Conservation (phyloP, 2,797 vertebrate species). For the Apodemus agrarius region DNA sequence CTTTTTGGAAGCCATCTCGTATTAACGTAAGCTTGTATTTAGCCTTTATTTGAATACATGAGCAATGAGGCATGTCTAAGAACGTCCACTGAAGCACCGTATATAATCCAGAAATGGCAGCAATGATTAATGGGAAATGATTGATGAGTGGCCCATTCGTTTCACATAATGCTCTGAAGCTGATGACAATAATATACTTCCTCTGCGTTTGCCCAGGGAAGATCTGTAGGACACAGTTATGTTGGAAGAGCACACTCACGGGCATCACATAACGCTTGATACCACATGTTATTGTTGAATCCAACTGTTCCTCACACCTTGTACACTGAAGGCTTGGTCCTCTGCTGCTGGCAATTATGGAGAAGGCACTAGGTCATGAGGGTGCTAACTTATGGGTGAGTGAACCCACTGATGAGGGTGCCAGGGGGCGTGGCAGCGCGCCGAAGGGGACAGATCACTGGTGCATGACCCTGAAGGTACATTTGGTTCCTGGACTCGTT, state of each 20-base stretch:
- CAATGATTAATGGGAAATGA: constrained; percentile 19
- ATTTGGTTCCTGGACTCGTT: neutral
- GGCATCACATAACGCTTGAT: neutral
- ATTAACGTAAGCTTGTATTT: constrained; percentile 25
- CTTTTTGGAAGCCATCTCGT: constrained; percentile 6
- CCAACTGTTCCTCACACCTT: neutral
- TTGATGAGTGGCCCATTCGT: neutral
- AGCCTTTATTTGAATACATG: neutral
- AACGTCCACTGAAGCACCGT: neutral
- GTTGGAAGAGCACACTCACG: neutral
- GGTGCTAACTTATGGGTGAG: neutral
- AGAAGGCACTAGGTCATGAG: neutral
- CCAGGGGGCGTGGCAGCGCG: too few species aligned
- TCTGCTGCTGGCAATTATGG: neutral
- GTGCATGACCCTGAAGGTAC: too few species aligned
- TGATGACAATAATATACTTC: constrained; percentile 13
- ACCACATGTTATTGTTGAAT: neutral
- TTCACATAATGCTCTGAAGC: constrained; percentile 18
- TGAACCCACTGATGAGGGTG: neutral
- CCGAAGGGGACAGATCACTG: neutral
- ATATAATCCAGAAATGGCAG: constrained; percentile 6
- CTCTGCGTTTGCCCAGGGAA: neutral
- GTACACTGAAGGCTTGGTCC: neutral
- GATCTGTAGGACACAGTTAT: neutral
- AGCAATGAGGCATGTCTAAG: neutral